phyloP scores from a whole-genome alignment of 2,888 invertebrate species.

The Drosophila neotestacea region DNA sequence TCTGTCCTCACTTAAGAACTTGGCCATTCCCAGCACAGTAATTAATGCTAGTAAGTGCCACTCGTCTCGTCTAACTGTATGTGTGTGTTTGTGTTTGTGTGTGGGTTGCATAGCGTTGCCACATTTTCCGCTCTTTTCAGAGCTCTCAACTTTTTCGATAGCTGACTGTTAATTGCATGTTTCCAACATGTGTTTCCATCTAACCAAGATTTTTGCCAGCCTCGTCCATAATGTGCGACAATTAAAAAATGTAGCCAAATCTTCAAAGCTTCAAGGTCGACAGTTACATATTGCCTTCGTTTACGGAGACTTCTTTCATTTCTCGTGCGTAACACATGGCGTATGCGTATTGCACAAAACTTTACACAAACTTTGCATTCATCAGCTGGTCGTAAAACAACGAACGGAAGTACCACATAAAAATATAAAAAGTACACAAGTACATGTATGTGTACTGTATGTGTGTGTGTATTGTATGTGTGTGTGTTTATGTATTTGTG shows the following conservation, averaged over 20 bases:
- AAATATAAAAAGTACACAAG: slow-evolving; percentile 13
- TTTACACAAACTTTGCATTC: slow-evolving; percentile 69
- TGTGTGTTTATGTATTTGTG: background rate
- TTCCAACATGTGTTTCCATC: slow-evolving; percentile 65
- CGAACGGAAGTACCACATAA: slow-evolving; percentile 11
- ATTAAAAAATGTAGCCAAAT: slow-evolving; percentile 68
- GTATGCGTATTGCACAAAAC: slow-evolving; percentile 65
- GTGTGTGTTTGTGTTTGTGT: slow-evolving; percentile 15
- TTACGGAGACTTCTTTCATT: slow-evolving; percentile 6
- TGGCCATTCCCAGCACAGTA: slow-evolving; percentile 69
- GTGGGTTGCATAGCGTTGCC: slow-evolving; percentile 44
- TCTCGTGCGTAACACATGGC: slow-evolving; percentile 63
- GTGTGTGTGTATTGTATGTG: background rate
- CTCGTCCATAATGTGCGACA: slow-evolving; percentile 34
- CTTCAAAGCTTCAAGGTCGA: slow-evolving; percentile 30
- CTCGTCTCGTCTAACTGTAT: slow-evolving; percentile 33
- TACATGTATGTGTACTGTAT: background rate
- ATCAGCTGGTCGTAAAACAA: slow-evolving; percentile 66
- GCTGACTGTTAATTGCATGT: slow-evolving; percentile 77
- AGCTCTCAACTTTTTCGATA: slow-evolving; percentile 32
- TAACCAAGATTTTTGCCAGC: slow-evolving; percentile 38
- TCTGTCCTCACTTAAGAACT: slow-evolving; percentile 36
- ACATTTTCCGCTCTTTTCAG: slow-evolving; percentile 43
- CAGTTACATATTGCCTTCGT: slow-evolving; percentile 13
- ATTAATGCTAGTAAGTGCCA: slow-evolving; percentile 74